A percentile compares a stretch with the other conserved stretches of the same genome.
Evolutionary conservation across 2,113 vertebrate genomes (phyloP).

Genomic region (Anhinga anhinga): DNA sequence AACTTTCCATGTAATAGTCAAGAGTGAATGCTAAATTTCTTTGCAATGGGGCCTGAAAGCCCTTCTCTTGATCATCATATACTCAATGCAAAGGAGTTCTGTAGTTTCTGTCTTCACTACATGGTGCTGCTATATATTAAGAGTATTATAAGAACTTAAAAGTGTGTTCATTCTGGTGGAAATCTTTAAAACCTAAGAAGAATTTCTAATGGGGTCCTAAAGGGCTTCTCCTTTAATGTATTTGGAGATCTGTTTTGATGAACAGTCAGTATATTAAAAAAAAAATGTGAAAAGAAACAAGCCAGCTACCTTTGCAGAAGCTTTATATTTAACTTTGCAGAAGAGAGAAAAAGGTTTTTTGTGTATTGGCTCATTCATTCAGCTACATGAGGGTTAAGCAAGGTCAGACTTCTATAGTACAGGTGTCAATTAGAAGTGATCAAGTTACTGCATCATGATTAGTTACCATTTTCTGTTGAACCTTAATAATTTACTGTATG

Average conservation of each 20-base stretch:
- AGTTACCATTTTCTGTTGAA: not conserved
- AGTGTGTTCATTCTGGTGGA: not conserved
- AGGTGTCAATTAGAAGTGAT: not conserved
- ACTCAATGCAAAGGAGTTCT: not conserved
- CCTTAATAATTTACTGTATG: not conserved
- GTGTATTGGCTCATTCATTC: not conserved
- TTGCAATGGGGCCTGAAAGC: not conserved
- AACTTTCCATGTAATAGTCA: not conserved
- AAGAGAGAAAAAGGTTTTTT: not conserved
- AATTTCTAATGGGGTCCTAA: not conserved
- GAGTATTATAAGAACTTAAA: not conserved
- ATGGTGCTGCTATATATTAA: not conserved
- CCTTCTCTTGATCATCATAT: not conserved
- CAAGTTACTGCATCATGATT: not conserved
- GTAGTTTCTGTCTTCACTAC: not conserved
- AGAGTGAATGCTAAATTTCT: not conserved
- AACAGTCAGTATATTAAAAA: not conserved
- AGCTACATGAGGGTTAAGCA: not conserved
- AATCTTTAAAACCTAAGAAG: not conserved
- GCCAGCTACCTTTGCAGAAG: not conserved
- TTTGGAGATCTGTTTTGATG: not conserved
- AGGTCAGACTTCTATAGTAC: not conserved
- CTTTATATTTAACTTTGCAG: not conserved
- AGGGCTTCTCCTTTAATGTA: not conserved
- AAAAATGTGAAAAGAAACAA: rapidly evolving